Evolutionary conservation across 2,797 vertebrate species (phyloP).

Genomic region (Pipistrellus pipistrellus): DNA sequence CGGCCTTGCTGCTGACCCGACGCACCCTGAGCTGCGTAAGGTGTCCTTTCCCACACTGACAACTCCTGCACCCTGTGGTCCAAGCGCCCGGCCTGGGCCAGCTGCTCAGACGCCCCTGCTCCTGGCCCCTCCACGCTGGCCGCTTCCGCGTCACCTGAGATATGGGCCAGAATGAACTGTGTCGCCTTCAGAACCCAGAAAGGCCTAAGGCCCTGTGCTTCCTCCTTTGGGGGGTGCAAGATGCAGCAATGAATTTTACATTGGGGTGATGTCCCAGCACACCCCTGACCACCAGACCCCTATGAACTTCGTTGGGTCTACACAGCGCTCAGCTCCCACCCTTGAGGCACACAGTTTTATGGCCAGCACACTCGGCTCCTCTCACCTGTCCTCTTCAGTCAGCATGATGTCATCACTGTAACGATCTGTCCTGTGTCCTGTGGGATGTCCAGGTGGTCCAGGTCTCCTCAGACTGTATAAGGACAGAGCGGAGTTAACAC

Average conservation of each 20-base stretch:
- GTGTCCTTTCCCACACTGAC: not conserved
- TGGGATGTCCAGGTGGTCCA: not conserved
- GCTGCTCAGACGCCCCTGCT: not conserved
- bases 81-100: not conserved
- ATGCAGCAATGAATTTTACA: not conserved
- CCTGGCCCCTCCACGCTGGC: not conserved
- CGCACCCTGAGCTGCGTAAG: accelerated
- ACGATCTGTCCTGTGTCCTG: too few species aligned
- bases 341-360: accelerated
- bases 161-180: accelerated
- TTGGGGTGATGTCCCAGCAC: not conserved
- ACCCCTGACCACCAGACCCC: not conserved
- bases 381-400: too few species aligned
- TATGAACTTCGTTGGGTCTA: not conserved
- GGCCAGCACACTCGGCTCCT: not conserved
- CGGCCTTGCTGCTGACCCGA: not conserved
- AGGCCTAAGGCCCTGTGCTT: not conserved
- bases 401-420: not conserved
- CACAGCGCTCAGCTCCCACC: not conserved
- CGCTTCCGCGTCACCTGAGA: not conserved
- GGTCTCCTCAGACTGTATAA: not conserved
- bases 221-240: not conserved
- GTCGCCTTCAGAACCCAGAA: not conserved
- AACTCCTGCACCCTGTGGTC: accelerated
- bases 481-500: not conserved